Evolutionary conservation across 2,888 invertebrate species (phyloP), one percentile per base, ranked within the genome.

Genomic region (Meteorus cinctellus): DNA sequence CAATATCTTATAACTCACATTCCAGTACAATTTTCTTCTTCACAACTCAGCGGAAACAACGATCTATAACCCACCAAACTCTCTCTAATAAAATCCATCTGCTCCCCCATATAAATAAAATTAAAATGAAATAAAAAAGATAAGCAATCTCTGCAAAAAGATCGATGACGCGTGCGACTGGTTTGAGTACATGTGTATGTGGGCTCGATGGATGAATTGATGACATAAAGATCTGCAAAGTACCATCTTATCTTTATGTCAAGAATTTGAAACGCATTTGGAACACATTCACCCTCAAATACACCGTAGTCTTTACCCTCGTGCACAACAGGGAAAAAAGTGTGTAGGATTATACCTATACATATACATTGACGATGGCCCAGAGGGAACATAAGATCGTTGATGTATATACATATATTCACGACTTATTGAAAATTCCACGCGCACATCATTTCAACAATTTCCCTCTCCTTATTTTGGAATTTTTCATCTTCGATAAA

Each of bases 231-330:
- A 77, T 80, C 74, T 76, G 75, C 74, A 69, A 76, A 81, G 76
- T 80, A 79, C 79, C 60, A 51, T 74, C 77, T 74, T 81, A 75
- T 77, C 76, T 78, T 79, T 80, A 78, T 77, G 78, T 78, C 78
- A 62, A 68, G 72, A 16, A 45, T 66, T 51, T 68, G 74, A 77
- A 77, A 76, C 74, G 72, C 66, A 66, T 62, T 55, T 29, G 59
- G 41, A 55, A 41, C 51, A 29, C 63, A n/a, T 51, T 55, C 70
- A 19, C 67, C 67, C 29, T 67, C 59, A 60, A 31, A 19, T 76
- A 24, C n/a, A 29, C 65, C n/a, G n/a, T 16, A 48, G 48, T 19
- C 55, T 55, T 55, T 55, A 62, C 27, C 51, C 41, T 19, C n/a
- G 24, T 71, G 41, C 69, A 59, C n/a, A 51, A 59, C 51, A 24